Evolutionary conservation across 1,140 invertebrate species (phyloP), one percentile per base, ranked within the genome.

Genomic region (Uloborus diversus): DNA sequence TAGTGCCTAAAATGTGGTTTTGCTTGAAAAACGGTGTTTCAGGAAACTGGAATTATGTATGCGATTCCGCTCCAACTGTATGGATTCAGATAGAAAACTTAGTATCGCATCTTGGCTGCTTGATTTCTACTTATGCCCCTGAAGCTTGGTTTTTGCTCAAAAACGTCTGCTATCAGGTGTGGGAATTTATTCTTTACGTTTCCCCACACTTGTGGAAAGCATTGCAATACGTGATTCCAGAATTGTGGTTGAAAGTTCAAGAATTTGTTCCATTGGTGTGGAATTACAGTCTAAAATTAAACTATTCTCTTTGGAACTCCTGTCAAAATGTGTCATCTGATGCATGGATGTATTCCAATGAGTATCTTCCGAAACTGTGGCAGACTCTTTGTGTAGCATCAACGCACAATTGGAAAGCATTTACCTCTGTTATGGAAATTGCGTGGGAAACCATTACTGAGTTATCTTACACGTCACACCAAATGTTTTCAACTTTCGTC

Each of bases 161-260:
- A 23, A 14, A 23, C 2, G 4, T 28, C 7, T 33, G 30, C 56
- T 7, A 11, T 0, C 33, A 49, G 30, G 20, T 14, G 20, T 78
- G 61, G 61, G 14, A 32, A 3, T 65, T 65, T n/a, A 47, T 20
- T 27, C 56, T 20, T 23, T 17, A 51, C n/a, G 20, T 64, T 32
- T n/a, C 37, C 13, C 75, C 75, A 42, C 47, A 57, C 14, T 7
- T 69, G 11, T 79, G 76, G 76, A 32, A 33, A 17, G 5, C 17
- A 49, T 23, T 56, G n/a, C 59, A 61, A 27, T 1, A 4, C 2
- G 14, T 20, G 3, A 47, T 20, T 49, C 23, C 32, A 1, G 17
- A 1, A 27, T 23, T 35, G n/a, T 79, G 64, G 64, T 4, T 42
- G 17, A 11, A 47, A 7, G 4, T 28, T 13, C 61, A 35, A 13